phyloP scores from a whole-genome alignment of 1,140 invertebrate genomes.

The Pseudachorutes palmiensis region DNA sequence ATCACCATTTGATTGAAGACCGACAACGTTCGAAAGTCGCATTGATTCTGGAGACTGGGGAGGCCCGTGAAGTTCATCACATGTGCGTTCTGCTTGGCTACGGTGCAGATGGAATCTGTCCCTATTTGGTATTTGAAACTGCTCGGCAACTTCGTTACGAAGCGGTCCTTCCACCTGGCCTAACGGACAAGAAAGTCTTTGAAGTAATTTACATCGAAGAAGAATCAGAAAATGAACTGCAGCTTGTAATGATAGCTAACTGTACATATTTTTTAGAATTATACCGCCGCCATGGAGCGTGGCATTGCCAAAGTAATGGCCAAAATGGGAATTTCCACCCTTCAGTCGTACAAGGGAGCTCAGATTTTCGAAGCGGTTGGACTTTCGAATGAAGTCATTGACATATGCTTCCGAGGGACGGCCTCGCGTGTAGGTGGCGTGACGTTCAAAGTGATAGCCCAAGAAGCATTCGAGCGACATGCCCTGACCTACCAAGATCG shows the following conservation, averaged over 20 bases:
- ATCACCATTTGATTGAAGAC: slow-evolving; percentile 91
- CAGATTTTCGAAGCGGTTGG: slow-evolving; percentile 99
- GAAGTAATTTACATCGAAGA: too few relatives aligned
- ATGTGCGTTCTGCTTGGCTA: slow-evolving; percentile 48
- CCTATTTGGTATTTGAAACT: slow-evolving; percentile 92
- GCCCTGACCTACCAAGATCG: slow-evolving; percentile 64
- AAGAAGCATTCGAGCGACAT: slow-evolving; percentile 79
- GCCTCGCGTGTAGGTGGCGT: slow-evolving; percentile 91
- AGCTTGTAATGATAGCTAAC: too few relatives aligned
- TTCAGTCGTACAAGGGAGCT: slow-evolving; percentile 98
- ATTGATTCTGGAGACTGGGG: slow-evolving; percentile 84
- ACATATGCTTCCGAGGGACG: slow-evolving; percentile 93
- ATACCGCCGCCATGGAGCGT: slow-evolving; percentile 62
- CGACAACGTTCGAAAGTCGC: slow-evolving; percentile 93
- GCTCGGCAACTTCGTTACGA: slow-evolving; percentile 71
- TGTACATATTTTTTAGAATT: slow-evolving; percentile 56
- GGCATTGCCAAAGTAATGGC: slow-evolving; percentile 92
- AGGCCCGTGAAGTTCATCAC: slow-evolving; percentile 55
- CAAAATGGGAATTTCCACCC: slow-evolving; percentile 98
- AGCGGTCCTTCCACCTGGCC: slow-evolving; percentile 62
- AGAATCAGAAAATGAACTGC: too few relatives aligned
- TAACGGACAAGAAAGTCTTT: slow-evolving; percentile 78
- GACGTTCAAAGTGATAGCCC: slow-evolving; percentile 77
- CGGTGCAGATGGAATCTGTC: slow-evolving; percentile 94
- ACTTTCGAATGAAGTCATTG: slow-evolving; percentile 79